Conservation (phyloP, 2,113 vertebrate genomes). For the Oryzias javanicus region DNA sequence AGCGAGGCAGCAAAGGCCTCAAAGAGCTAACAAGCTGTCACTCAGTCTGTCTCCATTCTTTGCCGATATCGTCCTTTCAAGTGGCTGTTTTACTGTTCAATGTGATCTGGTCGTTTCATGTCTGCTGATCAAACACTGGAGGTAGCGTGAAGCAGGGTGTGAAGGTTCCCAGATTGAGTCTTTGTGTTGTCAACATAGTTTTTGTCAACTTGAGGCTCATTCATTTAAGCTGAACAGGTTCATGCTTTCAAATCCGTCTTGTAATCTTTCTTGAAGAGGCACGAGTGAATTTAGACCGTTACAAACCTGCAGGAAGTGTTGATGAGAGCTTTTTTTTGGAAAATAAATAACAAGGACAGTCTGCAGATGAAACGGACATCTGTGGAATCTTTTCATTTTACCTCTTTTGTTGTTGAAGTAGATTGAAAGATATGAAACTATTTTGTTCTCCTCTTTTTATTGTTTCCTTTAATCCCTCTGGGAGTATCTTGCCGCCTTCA, state of each 20-base stretch:
- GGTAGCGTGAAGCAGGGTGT: slow-evolving; percentile 42
- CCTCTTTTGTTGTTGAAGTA: neutral
- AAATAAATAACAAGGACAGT: too few species aligned
- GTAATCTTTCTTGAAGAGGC: neutral
- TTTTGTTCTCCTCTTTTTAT: neutral
- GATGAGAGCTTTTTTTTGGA: neutral
- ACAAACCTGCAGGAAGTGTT: neutral
- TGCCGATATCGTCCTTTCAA: slow-evolving; percentile 47
- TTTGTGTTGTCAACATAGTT: slow-evolving; percentile 33
- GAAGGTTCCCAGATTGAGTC: slow-evolving; percentile 15
- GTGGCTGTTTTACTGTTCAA: slow-evolving; percentile 38
- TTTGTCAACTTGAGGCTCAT: slow-evolving; percentile 23
- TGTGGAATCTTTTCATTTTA: neutral
- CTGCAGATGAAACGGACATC: neutral
- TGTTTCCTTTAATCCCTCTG: neutral
- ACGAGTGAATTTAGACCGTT: neutral
- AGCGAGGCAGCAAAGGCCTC: slow-evolving; percentile 35
- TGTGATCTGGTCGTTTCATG: slow-evolving; percentile 43
- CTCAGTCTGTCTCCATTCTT: slow-evolving; percentile 46
- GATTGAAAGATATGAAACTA: neutral
- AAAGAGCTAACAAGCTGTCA: slow-evolving; percentile 52
- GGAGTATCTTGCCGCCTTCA: neutral
- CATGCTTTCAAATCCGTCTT: neutral
- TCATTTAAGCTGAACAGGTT: slow-evolving; percentile 11
- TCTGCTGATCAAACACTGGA: slow-evolving; percentile 35